Conservation (phyloP, 2,797 vertebrate genomes). For the Poliocrania exsul region DNA sequence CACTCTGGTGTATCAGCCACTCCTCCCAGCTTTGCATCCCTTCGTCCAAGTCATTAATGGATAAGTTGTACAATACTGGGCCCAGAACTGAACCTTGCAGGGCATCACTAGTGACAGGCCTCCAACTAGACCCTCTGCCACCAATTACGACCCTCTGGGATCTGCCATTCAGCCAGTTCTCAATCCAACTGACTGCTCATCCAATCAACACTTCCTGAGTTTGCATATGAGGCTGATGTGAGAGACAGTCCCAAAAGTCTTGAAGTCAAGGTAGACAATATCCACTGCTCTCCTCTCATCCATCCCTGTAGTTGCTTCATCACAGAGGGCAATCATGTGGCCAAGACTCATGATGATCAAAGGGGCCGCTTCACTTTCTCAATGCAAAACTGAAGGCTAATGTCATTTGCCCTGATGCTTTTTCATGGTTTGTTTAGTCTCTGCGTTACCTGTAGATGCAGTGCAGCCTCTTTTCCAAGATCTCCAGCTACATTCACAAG, state of each 20-base stretch:
- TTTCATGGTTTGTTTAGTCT: neutral
- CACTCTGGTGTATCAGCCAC: neutral
- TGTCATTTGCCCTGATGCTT: accelerated
- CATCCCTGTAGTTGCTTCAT: neutral
- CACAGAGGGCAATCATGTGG: neutral
- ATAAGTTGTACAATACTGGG: neutral
- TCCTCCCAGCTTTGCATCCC: neutral
- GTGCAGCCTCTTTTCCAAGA: neutral
- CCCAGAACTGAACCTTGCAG: neutral
- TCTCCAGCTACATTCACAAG: neutral
- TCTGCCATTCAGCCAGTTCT: neutral
- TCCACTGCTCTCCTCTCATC: neutral
- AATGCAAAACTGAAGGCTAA: neutral
- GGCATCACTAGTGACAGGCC: neutral
- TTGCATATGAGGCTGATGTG: neutral
- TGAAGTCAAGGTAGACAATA: neutral
- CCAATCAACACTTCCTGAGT: neutral
- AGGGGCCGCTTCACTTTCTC: neutral
- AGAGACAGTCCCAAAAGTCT: neutral
- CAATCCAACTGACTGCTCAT: neutral
- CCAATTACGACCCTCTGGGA: neutral
- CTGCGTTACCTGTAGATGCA: neutral
- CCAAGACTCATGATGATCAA: neutral
- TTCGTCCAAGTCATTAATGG: neutral
- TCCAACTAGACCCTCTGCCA: neutral